Base-by-base conservation (phyloP, 2,113 vertebrate genomes). In the Petrocephalus zakoni region DNA sequence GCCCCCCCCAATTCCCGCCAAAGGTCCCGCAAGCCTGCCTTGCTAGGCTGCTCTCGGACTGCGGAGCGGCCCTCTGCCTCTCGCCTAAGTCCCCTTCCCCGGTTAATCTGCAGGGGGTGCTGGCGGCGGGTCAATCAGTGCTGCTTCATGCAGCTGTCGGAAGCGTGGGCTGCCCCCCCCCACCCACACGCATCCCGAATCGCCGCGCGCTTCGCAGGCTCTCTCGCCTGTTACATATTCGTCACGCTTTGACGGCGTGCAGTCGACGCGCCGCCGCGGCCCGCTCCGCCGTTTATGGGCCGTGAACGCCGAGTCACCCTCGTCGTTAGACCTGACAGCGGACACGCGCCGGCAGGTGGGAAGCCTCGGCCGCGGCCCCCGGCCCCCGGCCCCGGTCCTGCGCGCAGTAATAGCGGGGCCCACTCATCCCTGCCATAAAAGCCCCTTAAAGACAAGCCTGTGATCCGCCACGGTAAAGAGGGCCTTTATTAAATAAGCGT, bases 261-360 rank as follows among this genome's bases (percentile, higher is more conserved):
- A 46, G 25, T 34, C 25, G 25, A 19, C 49, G 17, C 11, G 22
- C 17, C 7, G 19, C 21, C 46, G 9, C 46, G 22, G n/a, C 9
- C 17, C 5, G 49, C 9, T 2, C 51, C 19, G 9, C 6, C 19
- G 84, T 53, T 25, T 78, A 78, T 42, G 72, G 72, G 22, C 15
- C 15, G 87, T 42, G 29, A 68, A 68, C 61, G 2, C n/a, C 10
- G 61, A n/a, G 25, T 68, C 61, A n/a, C 21, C 21, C 68, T 56
- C 37, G 84, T 58, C 22, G 82, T 88, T 88, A 88, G 64, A 84
- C 29, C 78, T 83, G 88, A 61, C 75, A 61, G 75, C 34, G 55
- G 88, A 88, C 52, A 61, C 55, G 37, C 75, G 82, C 52, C 53
- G 25, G 88, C 55, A 82, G 55, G 53, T 84, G 52, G 68, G 51